A percentile compares a stretch with the other conserved stretches of the same genome.
These are phyloP conservation scores for Chrysemys picta DNA, from an alignment of 2,113 vertebrate species.

Conservation along the genomic window DNA sequence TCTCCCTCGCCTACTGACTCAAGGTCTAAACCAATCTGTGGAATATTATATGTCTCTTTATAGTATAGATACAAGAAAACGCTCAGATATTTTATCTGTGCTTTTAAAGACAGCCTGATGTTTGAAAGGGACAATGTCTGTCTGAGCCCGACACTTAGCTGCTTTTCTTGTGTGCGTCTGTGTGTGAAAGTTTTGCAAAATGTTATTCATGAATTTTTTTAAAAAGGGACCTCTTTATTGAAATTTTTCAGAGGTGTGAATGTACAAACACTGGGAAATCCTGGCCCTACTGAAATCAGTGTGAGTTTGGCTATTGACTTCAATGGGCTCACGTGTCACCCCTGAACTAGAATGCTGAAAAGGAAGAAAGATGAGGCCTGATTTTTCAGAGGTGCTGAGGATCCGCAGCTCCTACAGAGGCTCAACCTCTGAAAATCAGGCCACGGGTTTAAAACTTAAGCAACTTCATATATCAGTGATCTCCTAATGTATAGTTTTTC, in stretches of 20 bases:
- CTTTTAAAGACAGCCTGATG: neutral
- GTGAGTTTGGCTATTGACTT: neutral
- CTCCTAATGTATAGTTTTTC: no score
- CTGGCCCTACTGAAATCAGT: neutral
- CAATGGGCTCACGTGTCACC: neutral
- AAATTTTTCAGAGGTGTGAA: neutral
- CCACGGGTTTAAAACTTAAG: no score
- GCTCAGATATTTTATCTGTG: neutral
- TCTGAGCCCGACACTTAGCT: neutral
- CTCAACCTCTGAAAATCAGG: no score
- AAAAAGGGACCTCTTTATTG: neutral
- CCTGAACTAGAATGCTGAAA: neutral
- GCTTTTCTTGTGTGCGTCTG: neutral
- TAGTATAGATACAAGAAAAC: neutral
- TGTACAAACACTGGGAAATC: neutral
- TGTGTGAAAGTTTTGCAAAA: neutral
- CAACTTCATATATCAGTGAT: no score
- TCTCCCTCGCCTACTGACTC: neutral
- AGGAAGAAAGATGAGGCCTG: neutral
- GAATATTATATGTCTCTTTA: neutral
- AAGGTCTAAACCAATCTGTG: neutral
- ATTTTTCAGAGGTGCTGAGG: neutral
- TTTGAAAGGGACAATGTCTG: neutral
- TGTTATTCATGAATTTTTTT: neutral
- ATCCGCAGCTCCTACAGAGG: no score